Base-by-base conservation (phyloP, 2,888 invertebrate genomes). In the Crepidodera aurea region DNA sequence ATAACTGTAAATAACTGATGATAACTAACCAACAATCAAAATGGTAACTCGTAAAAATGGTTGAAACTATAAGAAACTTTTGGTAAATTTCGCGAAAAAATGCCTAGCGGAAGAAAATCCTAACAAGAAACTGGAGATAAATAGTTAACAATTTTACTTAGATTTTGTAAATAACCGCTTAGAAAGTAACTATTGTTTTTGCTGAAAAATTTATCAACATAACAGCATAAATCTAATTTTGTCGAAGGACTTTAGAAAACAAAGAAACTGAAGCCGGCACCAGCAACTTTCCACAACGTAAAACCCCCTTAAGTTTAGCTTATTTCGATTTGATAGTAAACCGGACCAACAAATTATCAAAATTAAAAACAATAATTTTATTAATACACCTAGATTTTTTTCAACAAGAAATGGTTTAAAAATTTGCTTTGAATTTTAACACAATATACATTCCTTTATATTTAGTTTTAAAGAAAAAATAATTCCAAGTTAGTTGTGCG, bases 401-500 rank as follows among this genome's bases (percentile, higher is more conserved):
- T 16, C 27, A 1, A 15, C 39, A 13, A 48, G 13, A 12, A 27
- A 12, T 15, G 16, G 12, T 8, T 48, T 1, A 27, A 48, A 48
- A 48, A 27, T 15, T 13, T 27, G 13, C 27, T 27, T 7, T 27
- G 8, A 48, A 16, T 48, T 27, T 48, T 48, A 27, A 7, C 15
- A 22, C 8, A 15, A 15, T 48, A 27, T 15, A 6, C 2, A 12
- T 7, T 27, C 15, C 7, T 27, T 13, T 48, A 10, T 2, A n/a
- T 29, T 7, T 13, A 48, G 12, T 29, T n/a, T 29, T 7, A 48
- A 29, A 40, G 1, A 32, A 10, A 48, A 48, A 27, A 48, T 48
- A 57, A 39, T 57, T 27, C 1, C n/a, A 57, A n/a, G 12, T 57
- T 55, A 62, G 64, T 60, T 51, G 44, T 34, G 39, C 29, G 15